A percentile compares a stretch with the other conserved stretches of the same genome.
phyloP scores from a whole-genome alignment of 2,797 vertebrate genomes.

The Siniperca scherzeri region DNA sequence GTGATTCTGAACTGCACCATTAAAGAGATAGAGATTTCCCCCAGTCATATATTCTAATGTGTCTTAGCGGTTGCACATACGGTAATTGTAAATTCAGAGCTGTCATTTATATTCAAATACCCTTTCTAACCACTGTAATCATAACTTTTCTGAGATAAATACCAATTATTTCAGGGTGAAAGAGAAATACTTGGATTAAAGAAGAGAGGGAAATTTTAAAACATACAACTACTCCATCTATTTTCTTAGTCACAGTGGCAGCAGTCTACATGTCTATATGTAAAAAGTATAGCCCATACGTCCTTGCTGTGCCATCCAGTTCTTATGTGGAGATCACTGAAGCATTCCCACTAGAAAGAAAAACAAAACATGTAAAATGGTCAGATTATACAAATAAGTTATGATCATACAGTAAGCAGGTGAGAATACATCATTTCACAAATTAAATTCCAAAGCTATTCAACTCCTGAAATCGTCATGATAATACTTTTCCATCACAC shows the following conservation, averaged over 20 bases:
- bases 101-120: constrained; percentile 73
- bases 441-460: background rate
- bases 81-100: constrained; percentile 65
- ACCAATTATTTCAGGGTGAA: constrained; percentile 52
- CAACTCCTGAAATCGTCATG: background rate
- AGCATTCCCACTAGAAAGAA: background rate
- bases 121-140: constrained; percentile 55
- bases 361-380: background rate
- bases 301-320: background rate
- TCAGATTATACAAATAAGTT: background rate
- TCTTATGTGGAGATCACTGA: background rate
- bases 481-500: background rate
- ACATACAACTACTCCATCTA: background rate
- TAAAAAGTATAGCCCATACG: background rate
- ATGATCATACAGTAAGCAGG: background rate
- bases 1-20: constrained; percentile 78
- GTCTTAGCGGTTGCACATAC: constrained; percentile 50
- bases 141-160: constrained; percentile 44
- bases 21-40: constrained; percentile 75
- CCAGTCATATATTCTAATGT: constrained; percentile 76
- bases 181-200: constrained; percentile 36
- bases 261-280: background rate
- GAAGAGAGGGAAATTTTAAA: constrained; percentile 1
- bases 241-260: background rate
- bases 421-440: background rate